Conservation (phyloP, 2,113 vertebrate genomes). For the Haplochromis vanheusdeni region DNA sequence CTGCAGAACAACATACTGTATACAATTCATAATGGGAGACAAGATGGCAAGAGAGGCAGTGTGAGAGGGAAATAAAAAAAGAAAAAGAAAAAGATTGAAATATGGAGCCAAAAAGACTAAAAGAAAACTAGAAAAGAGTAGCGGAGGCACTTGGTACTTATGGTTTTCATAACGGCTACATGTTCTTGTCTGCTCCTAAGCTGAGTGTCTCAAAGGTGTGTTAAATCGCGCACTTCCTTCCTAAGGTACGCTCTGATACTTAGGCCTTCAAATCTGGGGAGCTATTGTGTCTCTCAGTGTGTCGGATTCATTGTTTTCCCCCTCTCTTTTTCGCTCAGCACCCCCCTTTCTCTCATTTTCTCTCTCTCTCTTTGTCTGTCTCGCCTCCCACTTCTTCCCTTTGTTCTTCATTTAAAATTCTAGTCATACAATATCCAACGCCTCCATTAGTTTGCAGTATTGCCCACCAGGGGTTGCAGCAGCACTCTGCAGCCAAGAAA, state of each 20-base stretch:
- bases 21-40: constrained; percentile 30
- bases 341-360: background rate
- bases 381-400: constrained; percentile 33
- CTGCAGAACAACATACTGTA: constrained; percentile 37
- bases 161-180: constrained; percentile 15
- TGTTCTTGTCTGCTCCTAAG: constrained; percentile 11
- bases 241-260: constrained; percentile 29
- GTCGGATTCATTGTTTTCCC: constrained; percentile 25
- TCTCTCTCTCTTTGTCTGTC: constrained; percentile 8
- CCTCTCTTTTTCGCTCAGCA: background rate
- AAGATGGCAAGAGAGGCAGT: background rate
- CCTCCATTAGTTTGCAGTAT: constrained; percentile 48
- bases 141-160: background rate
- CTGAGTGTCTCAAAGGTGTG: constrained; percentile 26
- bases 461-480: constrained; percentile 57
- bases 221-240: constrained; percentile 34
- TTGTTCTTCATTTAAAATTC: constrained; percentile 62
- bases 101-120: background rate
- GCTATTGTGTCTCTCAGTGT: constrained; percentile 58
- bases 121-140: background rate
- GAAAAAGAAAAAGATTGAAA: background rate
- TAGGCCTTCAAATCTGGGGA: constrained; percentile 30
- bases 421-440: constrained; percentile 52
- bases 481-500: constrained; percentile 34
- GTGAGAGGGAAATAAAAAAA: background rate